Evolutionary conservation across 2,888 invertebrate species (phyloP).

Genomic region (Sinhomidia bicolor): DNA sequence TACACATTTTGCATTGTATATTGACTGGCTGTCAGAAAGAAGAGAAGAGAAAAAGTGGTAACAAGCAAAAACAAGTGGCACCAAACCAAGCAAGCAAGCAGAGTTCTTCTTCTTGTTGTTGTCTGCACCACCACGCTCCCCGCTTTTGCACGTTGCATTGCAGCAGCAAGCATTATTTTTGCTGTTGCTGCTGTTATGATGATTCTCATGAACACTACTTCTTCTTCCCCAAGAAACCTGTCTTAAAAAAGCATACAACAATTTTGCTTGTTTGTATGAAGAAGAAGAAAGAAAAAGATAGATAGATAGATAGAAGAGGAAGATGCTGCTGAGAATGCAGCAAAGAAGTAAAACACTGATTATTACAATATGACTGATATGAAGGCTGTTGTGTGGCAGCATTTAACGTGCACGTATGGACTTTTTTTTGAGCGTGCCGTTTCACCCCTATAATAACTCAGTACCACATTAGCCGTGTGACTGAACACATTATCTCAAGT

Average conservation of each 20-base stretch:
- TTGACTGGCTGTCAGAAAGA: slow-evolving; percentile 54
- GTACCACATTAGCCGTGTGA: slow-evolving; percentile 69
- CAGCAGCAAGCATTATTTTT: too few species aligned
- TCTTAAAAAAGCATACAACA: slow-evolving; percentile 29
- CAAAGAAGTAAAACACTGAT: neutral
- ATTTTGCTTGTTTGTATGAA: neutral
- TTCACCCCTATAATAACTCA: slow-evolving; percentile 68
- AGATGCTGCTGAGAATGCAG: neutral
- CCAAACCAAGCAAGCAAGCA: neutral
- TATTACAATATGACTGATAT: slow-evolving; percentile 28
- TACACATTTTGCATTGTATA: slow-evolving; percentile 43
- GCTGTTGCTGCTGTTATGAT: neutral
- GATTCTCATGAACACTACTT: neutral
- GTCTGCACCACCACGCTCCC: too few species aligned
- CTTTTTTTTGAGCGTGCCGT: slow-evolving; percentile 64
- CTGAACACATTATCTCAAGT: slow-evolving; percentile 64
- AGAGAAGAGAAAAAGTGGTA: slow-evolving; percentile 3
- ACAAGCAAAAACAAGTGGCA: slow-evolving; percentile 16
- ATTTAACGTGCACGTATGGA: slow-evolving; percentile 40
- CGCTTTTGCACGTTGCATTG: neutral
- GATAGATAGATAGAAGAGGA: too few species aligned
- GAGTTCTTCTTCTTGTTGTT: too few species aligned
- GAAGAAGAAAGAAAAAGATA: too few species aligned
- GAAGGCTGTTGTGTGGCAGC: slow-evolving; percentile 30
- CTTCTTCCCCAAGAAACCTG: slow-evolving; percentile 22